phyloP scores from a whole-genome alignment of 2,113 vertebrate species.

The Dascyllus trimaculatus region DNA sequence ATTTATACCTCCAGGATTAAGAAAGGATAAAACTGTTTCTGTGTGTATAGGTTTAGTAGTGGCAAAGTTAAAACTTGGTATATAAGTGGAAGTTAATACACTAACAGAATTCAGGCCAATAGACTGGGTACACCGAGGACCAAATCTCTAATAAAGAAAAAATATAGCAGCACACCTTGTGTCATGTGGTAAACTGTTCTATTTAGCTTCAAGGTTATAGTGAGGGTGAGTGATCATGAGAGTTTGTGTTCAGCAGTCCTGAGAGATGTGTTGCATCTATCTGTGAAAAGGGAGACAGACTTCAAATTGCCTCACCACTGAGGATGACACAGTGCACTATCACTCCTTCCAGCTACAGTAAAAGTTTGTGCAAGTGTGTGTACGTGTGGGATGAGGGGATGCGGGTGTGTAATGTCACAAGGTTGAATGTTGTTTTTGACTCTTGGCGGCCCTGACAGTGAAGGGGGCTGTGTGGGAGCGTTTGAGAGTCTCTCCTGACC shows the following conservation, averaged over 20 bases:
- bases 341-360: conserved; percentile 58
- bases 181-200: conserved; percentile 50
- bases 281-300: conserved; percentile 62
- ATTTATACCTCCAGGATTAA: conserved; percentile 61
- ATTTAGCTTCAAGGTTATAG: conserved; percentile 62
- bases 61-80: not conserved
- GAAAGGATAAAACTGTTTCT: conserved; percentile 15
- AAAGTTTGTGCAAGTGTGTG: conserved; percentile 37
- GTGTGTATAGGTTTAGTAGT: not conserved
- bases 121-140: not conserved
- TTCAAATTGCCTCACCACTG: conserved; percentile 62
- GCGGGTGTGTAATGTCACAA: conserved; percentile 47
- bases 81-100: conserved; percentile 2
- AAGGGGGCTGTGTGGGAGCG: conserved; percentile 31
- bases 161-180: conserved; percentile 16
- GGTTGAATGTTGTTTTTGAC: conserved; percentile 54
- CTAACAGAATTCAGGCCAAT: not conserved
- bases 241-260: conserved; percentile 62
- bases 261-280: conserved; percentile 56
- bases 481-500: conserved; percentile 24
- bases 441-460: conserved; percentile 38
- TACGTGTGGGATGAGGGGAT: conserved; percentile 33
- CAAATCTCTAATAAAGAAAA: not conserved
- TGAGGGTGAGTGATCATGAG: conserved; percentile 52
- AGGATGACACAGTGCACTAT: conserved; percentile 63